A percentile compares a stretch with the other conserved stretches of the same genome.
Evolutionary conservation across 2,113 vertebrate genomes (phyloP).

Genomic region (Stegastes partitus): DNA sequence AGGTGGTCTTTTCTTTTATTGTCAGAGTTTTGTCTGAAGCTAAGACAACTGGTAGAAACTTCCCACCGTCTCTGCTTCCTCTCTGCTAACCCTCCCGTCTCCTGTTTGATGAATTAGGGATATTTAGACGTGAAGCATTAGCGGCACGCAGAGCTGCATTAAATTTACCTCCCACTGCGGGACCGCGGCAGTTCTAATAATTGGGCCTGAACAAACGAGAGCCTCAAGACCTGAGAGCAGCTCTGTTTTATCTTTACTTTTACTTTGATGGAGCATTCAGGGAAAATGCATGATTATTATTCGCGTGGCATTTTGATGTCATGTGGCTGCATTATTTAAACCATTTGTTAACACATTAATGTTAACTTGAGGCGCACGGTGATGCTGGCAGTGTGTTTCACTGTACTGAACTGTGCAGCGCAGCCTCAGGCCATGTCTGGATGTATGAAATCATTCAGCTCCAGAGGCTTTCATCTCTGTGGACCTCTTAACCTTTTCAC

Average conservation of each 20-base stretch:
- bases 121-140: slow-evolving; percentile 33
- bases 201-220: background rate
- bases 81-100: slow-evolving; percentile 5
- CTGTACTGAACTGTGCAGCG: slow-evolving; percentile 18
- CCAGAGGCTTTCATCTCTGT: slow-evolving; percentile 32
- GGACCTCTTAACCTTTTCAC: slow-evolving; percentile 47
- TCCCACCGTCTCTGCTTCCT: background rate
- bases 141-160: slow-evolving; percentile 13
- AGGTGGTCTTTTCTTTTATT: background rate
- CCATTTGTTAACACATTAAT: background rate
- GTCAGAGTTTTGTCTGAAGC: no score
- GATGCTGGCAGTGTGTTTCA: slow-evolving; percentile 18
- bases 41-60: background rate
- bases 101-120: slow-evolving; percentile 31
- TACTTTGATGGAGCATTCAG: background rate
- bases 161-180: slow-evolving; percentile 40
- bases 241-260: slow-evolving; percentile 2
- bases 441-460: slow-evolving; percentile 48
- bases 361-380: background rate
- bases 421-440: background rate
- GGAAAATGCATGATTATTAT: background rate
- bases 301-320: background rate
- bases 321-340: background rate
- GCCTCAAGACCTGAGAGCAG: slow-evolving; percentile 7
- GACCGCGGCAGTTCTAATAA: slow-evolving; percentile 13